Base-by-base conservation (phyloP, 1,140 invertebrate species). In the Cydia splendana region DNA sequence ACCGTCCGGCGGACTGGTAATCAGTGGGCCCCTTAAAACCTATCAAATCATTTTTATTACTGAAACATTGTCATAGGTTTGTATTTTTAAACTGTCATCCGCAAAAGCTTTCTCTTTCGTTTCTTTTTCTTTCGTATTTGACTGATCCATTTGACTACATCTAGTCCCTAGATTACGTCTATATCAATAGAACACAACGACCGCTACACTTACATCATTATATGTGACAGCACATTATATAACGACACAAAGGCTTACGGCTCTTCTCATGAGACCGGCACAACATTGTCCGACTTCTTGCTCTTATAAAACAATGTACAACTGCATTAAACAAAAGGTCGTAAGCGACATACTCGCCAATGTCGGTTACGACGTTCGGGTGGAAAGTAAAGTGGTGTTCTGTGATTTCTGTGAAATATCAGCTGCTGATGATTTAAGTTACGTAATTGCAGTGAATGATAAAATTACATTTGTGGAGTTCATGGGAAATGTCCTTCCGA, bases 141-240 rank as follows among this genome's bases (percentile, higher is more conserved):
- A 38, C 34, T 38, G 7, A 38, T 38, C 34, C 9, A 38, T 38
- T 38, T 7, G 3, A 42, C 3, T 42, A 9, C 38, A 6, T 20
- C 20, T 62, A 24, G 18, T 62, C 18, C 20, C 6, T 30, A 30
- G 20, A 65, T 28, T 20, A 3, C 62, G 62, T 62, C 57, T 62
- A 24, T 48, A 53, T 53, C 51, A n/a, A 18, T 18, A 53, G 51
- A 53, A 18, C 51, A 53, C 15, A 34, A 18, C 34, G 7, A 7
- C 15, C 18, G 10, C 9, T 45, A 71, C 15, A 71, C 15, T 71
- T 38, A 38, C n/a, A 18, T 38, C 67, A 38, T 38, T 18, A 18
- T 71, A 38, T 71, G 65, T 69, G 34, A 38, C 67, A 38, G 30
- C 15, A 38, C 13, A n/a, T 71, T 71, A 71, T 71, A 71, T 38